phyloP scores from a whole-genome alignment of 2,888 invertebrate genomes.

The Tenodera sinensis region DNA sequence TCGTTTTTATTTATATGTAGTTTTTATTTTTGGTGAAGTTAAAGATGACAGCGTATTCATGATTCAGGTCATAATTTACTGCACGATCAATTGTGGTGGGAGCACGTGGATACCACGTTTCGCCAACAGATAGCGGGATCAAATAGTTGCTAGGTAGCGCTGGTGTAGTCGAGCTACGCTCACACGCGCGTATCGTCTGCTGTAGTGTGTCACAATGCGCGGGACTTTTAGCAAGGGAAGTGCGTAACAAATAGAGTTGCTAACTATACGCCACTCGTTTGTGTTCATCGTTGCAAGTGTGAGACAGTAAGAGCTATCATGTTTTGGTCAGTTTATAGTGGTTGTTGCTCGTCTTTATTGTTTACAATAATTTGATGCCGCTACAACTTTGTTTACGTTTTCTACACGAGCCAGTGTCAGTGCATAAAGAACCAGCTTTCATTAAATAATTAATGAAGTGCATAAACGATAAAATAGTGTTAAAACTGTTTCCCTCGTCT shows the following conservation, averaged over 20 bases:
- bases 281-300: too few species aligned
- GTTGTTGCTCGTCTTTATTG: too few species aligned
- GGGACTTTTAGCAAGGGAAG: neutral
- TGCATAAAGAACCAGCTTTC: neutral
- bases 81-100: neutral
- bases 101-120: neutral
- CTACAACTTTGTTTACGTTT: neutral
- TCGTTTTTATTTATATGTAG: too few species aligned
- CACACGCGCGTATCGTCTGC: neutral
- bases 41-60: too few species aligned
- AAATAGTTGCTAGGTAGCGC: neutral
- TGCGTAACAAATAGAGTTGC: neutral
- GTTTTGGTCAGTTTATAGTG: too few species aligned
- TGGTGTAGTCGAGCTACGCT: neutral
- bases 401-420: neutral
- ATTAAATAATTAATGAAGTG: neutral
- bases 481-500: neutral
- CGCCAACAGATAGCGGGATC: neutral
- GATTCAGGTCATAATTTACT: neutral
- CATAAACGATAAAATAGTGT: neutral
- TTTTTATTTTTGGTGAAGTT: too few species aligned
- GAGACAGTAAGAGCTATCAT: too few species aligned
- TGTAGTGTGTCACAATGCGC: neutral
- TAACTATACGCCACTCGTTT: too few species aligned
- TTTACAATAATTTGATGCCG: too few species aligned